Evolutionary conservation across 2,888 invertebrate genomes (phyloP), one percentile per base, ranked within the genome.

Genomic region (Nomada hirtipes): DNA sequence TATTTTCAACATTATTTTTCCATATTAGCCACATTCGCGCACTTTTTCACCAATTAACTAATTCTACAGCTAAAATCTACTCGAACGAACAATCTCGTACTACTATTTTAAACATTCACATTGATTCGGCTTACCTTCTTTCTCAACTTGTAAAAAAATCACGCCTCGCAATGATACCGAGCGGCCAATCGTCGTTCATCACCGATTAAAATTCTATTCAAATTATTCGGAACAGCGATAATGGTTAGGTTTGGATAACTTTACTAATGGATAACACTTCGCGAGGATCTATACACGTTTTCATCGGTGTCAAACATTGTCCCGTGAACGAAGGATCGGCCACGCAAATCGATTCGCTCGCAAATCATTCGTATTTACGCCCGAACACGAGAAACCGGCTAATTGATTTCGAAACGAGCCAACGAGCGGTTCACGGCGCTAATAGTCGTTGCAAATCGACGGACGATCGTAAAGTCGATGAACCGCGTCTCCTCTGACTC

Each of bases 391-490:
- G 59, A 60, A 11, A 9, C 18, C 15, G 47, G 10, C 29, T 70
- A 70, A 60, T 70, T 59, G 70, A 70, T 59, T 60, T 70, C n/a
- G 29, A 18, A 60, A 47, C 20, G 20, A 42, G 15, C 7, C 18
- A n/a, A 57, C 18, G 10, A 2, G 44, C 44, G 13, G 20, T 42
- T 47, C 26, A 15, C 52, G 18, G 18, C 15, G 69, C 47, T 70
- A 67, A 59, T 65, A 52, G 52, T 57, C 61, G 55, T 44, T 26
- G 61, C 61, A 52, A 75, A 68, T 75, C 75, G 50, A 20, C 47
- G 42, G 44, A 52, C 50, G 68, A 75, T 75, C 68, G 52, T 75
- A 61, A 76, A 76, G 20, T 61, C 59, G 57, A 60, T 29, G 67
- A 67, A 67, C 67, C 70, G 29, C 44, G n/a, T 71, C 20, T 36